Conservation (phyloP, 2,113 vertebrate species). For the Aspidoscelis tigris region DNA sequence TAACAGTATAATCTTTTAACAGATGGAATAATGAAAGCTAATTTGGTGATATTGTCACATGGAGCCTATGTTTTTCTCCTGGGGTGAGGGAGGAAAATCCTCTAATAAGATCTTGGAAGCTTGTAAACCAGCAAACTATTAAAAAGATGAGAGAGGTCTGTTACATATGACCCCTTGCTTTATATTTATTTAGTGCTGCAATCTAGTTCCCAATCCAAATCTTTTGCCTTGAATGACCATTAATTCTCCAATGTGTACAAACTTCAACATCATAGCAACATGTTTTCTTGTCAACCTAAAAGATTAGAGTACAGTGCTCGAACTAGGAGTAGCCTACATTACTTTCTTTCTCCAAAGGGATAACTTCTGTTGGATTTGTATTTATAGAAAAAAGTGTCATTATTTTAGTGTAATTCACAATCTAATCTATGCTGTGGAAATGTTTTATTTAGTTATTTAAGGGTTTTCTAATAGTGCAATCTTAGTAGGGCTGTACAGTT, state of each 20-base stretch:
- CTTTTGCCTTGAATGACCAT: neutral
- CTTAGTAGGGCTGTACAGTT: too few species aligned
- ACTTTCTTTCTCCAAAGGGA: neutral
- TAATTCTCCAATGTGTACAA: neutral
- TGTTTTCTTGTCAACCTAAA: neutral
- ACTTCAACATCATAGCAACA: neutral
- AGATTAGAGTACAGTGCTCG: neutral
- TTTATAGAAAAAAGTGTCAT: conserved; percentile 32
- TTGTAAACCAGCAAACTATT: neutral
- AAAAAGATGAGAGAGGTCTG: neutral
- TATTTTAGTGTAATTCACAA: conserved; percentile 5
- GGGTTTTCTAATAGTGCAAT: neutral
- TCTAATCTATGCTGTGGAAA: conserved; percentile 24
- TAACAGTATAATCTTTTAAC: neutral
- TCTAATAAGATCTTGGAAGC: neutral
- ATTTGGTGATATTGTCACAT: conserved; percentile 4
- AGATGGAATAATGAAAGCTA: neutral
- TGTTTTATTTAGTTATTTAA: neutral
- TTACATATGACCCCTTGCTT: neutral
- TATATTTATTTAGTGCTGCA: neutral
- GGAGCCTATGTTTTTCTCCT: neutral
- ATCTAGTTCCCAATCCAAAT: neutral
- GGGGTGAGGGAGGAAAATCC: neutral
- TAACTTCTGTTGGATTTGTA: conserved; percentile 27
- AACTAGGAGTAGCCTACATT: neutral